Evolutionary conservation across 2,888 invertebrate species (phyloP).

Genomic region (Phlogophora meticulosa): DNA sequence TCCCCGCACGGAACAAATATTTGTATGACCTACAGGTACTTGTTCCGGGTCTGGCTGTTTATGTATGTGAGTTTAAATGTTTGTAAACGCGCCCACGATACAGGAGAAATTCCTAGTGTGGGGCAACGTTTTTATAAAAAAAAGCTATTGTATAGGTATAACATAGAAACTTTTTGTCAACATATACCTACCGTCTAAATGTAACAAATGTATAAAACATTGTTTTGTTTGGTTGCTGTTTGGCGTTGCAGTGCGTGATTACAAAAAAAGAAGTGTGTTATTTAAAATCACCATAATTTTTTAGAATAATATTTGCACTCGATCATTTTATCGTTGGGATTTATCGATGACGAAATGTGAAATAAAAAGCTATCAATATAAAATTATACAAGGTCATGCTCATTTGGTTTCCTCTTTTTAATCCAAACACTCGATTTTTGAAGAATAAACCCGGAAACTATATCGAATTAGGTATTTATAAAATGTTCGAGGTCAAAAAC

Average conservation of each 20-base stretch:
- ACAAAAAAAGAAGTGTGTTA: not conserved
- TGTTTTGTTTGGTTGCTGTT: no score
- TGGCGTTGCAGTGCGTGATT: no score
- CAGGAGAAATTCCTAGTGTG: no score
- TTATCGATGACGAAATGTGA: slow-evolving; percentile 1
- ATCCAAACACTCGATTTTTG: slow-evolving; percentile 26
- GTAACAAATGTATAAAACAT: no score
- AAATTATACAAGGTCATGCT: slow-evolving; percentile 11
- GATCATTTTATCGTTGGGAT: slow-evolving; percentile 6
- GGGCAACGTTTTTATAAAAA: no score
- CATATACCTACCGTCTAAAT: not conserved
- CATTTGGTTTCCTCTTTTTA: slow-evolving; percentile 1
- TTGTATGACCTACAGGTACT: no score
- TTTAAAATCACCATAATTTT: not conserved
- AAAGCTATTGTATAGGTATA: no score
- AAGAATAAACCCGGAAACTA: slow-evolving; percentile 24
- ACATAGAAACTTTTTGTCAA: not conserved
- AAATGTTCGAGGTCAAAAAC: slow-evolving; percentile 5
- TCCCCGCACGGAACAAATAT: no score
- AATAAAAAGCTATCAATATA: slow-evolving; percentile 24
- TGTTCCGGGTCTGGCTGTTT: no score
- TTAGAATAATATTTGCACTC: slow-evolving; percentile 1
- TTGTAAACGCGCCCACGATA: no score
- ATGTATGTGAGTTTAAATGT: no score
- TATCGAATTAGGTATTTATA: slow-evolving; percentile 4